Percentiles rank a stretch among this genome's conserved stretches.
Evolutionary conservation across 1,140 invertebrate genomes (phyloP).

Genomic region (Drosophila virilis): DNA sequence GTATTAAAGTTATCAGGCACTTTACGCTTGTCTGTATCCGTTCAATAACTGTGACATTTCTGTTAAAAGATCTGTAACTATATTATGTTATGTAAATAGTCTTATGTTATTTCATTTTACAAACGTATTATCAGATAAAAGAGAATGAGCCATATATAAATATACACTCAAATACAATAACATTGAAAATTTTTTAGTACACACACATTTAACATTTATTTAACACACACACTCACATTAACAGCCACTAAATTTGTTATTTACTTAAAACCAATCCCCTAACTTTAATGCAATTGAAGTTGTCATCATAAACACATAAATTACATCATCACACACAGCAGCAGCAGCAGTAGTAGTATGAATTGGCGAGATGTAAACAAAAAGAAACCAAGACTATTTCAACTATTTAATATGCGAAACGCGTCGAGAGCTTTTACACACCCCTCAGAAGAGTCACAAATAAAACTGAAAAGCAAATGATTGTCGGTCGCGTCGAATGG

Average conservation of each 20-base stretch:
- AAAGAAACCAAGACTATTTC: conserved; percentile 38
- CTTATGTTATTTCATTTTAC: no score
- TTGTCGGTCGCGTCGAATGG: conserved; percentile 63
- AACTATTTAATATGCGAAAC: conserved; percentile 71
- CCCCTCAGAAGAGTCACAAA: neutral
- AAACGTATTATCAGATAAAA: no score
- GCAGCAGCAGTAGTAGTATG: conserved; percentile 23
- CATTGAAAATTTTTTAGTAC: neutral
- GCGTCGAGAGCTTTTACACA: conserved; percentile 32
- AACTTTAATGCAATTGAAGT: conserved; percentile 50
- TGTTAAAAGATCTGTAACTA: no score
- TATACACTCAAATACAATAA: no score
- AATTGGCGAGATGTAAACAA: conserved; percentile 36
- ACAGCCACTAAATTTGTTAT: neutral
- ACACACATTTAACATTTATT: neutral
- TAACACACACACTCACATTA: neutral
- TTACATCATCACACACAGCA: conserved; percentile 60
- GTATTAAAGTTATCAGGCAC: no score
- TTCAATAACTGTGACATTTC: no score
- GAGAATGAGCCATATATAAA: no score
- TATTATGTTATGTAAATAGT: no score
- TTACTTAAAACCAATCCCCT: neutral
- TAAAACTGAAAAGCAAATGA: conserved; percentile 38
- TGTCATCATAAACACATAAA: conserved; percentile 73
- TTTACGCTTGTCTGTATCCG: no score